Conservation (phyloP, 2,797 vertebrate genomes). For the Microtus obscurus region DNA sequence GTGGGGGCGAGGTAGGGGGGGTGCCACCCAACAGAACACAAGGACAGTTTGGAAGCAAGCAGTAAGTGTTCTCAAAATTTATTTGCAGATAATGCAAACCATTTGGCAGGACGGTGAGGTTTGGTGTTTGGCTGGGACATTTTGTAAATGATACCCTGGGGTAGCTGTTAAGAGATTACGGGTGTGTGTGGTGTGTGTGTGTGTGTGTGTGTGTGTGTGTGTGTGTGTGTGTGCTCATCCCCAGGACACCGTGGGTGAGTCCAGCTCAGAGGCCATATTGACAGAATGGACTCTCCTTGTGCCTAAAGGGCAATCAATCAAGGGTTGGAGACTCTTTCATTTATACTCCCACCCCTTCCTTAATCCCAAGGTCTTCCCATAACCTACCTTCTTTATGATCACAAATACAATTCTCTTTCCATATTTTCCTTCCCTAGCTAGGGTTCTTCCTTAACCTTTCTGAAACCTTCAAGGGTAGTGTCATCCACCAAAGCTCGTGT, state of each 20-base stretch:
- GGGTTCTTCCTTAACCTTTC: not conserved
- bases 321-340: not conserved
- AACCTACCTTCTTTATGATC: not conserved
- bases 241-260: not conserved
- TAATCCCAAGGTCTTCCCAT: too few relatives aligned
- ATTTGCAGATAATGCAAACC: not conserved
- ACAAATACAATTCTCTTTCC: not conserved
- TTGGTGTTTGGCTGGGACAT: not conserved
- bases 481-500: not conserved
- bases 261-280: too few relatives aligned
- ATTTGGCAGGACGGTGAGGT: not conserved
- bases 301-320: not conserved
- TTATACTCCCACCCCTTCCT: not conserved
- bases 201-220: too few relatives aligned
- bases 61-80: not conserved
- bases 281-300: too few relatives aligned
- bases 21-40: not conserved
- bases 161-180: not conserved
- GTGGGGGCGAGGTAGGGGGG: too few relatives aligned
- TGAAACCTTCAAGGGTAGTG: not conserved
- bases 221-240: fast-evolving
- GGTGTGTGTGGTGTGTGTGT: too few relatives aligned
- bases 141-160: not conserved
- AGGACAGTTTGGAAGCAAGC: conserved; percentile 3
- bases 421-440: not conserved